Percentiles rank a stretch among this genome's conserved stretches.
Evolutionary conservation across 1,140 invertebrate species (phyloP).

Genomic region (Zaprionus kolodkinae): DNA sequence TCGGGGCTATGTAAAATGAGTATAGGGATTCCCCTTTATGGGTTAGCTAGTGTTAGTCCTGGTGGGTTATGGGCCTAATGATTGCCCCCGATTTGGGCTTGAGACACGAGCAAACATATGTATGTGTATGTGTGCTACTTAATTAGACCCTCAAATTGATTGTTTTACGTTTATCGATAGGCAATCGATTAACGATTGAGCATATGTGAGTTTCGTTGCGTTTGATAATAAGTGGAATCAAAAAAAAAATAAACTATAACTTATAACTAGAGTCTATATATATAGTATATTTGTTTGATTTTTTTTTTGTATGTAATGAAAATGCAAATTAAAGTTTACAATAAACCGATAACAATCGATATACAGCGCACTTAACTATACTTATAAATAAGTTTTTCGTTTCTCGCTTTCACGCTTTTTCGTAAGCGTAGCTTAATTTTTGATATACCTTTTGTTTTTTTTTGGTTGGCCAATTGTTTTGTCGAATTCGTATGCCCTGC

Average conservation of each 20-base stretch:
- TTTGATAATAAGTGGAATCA: constrained; percentile 23
- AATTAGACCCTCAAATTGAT: constrained; percentile 39
- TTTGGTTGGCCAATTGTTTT: constrained; percentile 51
- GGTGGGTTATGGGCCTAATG: constrained; percentile 63
- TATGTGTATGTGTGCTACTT: constrained; percentile 11
- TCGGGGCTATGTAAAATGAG: constrained; percentile 20
- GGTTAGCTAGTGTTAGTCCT: constrained; percentile 25
- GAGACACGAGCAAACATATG: constrained; percentile 15
- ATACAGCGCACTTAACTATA: constrained; percentile 44
- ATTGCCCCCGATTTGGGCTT: constrained; percentile 54
- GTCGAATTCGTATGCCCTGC: constrained; percentile 51
- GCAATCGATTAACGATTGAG: not conserved
- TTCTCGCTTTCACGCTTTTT: constrained; percentile 11
- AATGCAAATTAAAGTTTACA: constrained; percentile 51
- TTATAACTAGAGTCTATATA: constrained; percentile 33
- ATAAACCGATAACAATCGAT: constrained; percentile 65
- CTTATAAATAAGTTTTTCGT: constrained; percentile 27
- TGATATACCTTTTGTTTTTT: not conserved
- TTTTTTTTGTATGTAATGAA: constrained; percentile 9
- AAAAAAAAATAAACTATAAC: constrained; percentile 30
- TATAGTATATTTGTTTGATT: not conserved
- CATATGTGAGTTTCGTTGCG: constrained; percentile 66
- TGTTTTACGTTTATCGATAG: constrained; percentile 44
- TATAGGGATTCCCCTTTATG: constrained; percentile 10
- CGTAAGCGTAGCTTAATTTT: too few relatives aligned